A percentile compares a stretch with the other conserved stretches of the same genome.
Evolutionary conservation across 2,113 vertebrate species (phyloP).

Genomic region (Thinocorus orbignyianus): DNA sequence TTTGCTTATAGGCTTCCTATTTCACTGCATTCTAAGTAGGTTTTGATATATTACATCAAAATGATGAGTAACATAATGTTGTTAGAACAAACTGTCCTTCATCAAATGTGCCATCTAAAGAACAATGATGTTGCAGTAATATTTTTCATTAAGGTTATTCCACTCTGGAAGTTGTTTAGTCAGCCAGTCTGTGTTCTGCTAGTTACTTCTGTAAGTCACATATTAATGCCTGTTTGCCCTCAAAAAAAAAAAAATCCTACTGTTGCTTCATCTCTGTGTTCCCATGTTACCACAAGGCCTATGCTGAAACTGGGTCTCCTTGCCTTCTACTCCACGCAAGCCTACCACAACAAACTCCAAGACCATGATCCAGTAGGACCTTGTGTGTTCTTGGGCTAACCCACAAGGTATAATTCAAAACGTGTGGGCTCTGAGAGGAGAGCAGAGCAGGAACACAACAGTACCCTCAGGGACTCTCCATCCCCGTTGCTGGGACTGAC

Average conservation of each 20-base stretch:
- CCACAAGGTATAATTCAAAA: neutral
- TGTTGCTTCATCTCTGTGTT: neutral
- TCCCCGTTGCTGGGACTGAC: neutral
- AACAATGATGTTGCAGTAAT: neutral
- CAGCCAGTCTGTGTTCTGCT: neutral
- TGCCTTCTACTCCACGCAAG: rapidly evolving
- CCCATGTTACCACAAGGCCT: neutral
- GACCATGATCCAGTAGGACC: neutral
- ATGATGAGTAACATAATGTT: neutral
- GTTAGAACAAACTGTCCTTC: neutral
- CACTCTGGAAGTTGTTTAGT: neutral
- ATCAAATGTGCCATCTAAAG: neutral
- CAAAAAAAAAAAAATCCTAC: neutral
- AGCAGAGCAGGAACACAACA: neutral
- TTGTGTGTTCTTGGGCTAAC: neutral
- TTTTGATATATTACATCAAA: neutral
- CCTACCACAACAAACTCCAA: neutral
- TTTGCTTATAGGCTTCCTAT: neutral
- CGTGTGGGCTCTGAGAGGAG: neutral
- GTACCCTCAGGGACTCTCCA: neutral
- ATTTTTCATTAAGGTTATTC: neutral
- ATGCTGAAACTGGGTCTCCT: neutral
- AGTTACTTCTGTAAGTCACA: neutral
- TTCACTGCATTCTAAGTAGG: neutral
- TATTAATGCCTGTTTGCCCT: neutral